Percentiles rank a stretch among this genome's conserved stretches.
Evolutionary conservation across 2,888 invertebrate species (phyloP).

Genomic region (Pocota personata): DNA sequence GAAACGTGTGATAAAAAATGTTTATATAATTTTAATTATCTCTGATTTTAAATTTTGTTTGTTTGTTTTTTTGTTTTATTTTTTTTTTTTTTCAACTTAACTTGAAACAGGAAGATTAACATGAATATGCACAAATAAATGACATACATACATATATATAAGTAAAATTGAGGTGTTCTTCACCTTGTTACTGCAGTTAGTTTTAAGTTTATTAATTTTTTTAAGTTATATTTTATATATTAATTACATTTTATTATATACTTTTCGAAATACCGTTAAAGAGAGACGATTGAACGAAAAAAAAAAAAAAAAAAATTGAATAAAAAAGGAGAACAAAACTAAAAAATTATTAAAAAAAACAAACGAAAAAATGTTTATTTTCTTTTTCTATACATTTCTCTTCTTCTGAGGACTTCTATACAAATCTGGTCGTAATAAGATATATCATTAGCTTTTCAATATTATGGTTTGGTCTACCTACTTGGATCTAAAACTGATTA

Average conservation of each 20-base stretch:
- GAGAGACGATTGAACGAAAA: conserved; percentile 65
- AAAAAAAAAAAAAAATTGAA: conserved; percentile 12
- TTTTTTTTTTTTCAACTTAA: conserved; percentile 23
- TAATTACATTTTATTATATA: conserved; percentile 49
- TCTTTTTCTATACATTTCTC: not conserved
- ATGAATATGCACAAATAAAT: conserved; percentile 38
- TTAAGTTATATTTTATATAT: conserved; percentile 56
- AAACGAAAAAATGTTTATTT: conserved; percentile 6
- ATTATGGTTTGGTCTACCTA: too few species aligned
- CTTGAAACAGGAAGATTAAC: not conserved
- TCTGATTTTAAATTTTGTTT: not conserved
- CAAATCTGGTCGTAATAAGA: not conserved
- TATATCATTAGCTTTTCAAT: not conserved
- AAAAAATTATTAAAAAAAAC: conserved; percentile 32
- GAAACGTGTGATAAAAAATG: conserved; percentile 72
- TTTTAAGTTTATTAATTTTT: conserved; percentile 54
- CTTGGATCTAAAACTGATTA: not conserved
- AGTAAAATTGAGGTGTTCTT: conserved; percentile 7
- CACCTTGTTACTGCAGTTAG: conserved; percentile 13
- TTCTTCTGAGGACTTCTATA: not conserved
- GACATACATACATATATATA: conserved; percentile 1
- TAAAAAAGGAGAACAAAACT: conserved; percentile 29
- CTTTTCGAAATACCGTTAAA: conserved; percentile 41
- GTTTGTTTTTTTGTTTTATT: conserved; percentile 3
- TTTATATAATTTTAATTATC: conserved; percentile 63